Percentiles rank a stretch among this genome's conserved stretches.
phyloP scores from a whole-genome alignment of 2,888 invertebrate species.

The Sicus ferrugineus region DNA sequence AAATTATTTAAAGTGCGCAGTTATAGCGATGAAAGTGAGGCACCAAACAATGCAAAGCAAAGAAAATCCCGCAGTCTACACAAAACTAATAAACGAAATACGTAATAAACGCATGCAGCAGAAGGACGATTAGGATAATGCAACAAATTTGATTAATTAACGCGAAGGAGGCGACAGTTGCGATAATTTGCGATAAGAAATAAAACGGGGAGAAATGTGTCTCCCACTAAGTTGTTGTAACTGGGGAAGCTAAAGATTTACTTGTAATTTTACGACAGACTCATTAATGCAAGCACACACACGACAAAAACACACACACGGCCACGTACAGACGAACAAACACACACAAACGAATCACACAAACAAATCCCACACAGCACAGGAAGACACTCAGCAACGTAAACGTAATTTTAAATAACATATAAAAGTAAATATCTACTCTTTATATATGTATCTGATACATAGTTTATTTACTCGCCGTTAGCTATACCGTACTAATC shows the following conservation, averaged over 20 bases:
- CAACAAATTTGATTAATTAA: not conserved
- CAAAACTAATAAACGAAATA: slow-evolving; percentile 45
- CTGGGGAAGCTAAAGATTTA: too few relatives aligned
- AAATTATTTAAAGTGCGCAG: slow-evolving; percentile 26
- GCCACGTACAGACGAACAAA: not conserved
- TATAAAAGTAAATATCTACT: slow-evolving; percentile 13
- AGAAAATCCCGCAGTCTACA: not conserved
- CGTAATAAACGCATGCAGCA: slow-evolving; percentile 57
- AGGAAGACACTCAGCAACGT: not conserved
- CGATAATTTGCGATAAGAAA: not conserved
- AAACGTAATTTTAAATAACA: slow-evolving; percentile 9
- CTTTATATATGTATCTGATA: not conserved
- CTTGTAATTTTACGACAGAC: too few relatives aligned
- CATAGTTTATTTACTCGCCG: not conserved
- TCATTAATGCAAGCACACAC: too few relatives aligned
- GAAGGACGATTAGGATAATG: slow-evolving; percentile 3
- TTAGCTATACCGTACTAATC: not conserved
- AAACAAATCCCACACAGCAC: not conserved
- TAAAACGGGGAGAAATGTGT: not conserved
- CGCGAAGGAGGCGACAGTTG: not conserved
- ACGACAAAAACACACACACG: too few relatives aligned
- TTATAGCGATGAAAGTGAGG: slow-evolving; percentile 16
- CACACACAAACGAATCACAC: not conserved
- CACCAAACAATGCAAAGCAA: slow-evolving; percentile 37
- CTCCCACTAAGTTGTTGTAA: too few relatives aligned